phyloP scores from a whole-genome alignment of 2,888 invertebrate species.

The Ichneumon xanthorius region DNA sequence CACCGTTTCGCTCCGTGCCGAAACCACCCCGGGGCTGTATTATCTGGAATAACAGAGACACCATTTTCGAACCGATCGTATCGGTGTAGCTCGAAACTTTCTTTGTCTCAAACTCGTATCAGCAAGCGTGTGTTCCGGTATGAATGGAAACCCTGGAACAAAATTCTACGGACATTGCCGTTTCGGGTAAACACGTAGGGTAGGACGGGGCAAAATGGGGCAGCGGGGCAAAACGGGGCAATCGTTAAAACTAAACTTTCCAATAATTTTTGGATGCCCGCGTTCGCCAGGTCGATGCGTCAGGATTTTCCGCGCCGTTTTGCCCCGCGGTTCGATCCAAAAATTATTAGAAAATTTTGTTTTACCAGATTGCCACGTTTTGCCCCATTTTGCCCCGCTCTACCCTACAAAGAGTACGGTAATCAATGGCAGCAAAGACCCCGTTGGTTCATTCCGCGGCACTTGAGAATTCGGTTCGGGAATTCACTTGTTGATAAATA shows the following conservation, averaged over 20 bases:
- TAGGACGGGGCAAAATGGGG: too few species aligned
- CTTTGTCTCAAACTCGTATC: neutral
- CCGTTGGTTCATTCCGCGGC: neutral
- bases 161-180: neutral
- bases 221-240: too few species aligned
- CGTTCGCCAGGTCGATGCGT: too few species aligned
- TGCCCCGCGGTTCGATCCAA: too few species aligned
- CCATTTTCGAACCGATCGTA: constrained; percentile 1
- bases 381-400: too few species aligned
- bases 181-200: neutral
- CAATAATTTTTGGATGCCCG: too few species aligned
- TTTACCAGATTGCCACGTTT: too few species aligned
- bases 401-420: neutral
- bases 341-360: too few species aligned
- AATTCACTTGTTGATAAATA: neutral
- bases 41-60: constrained; percentile 23
- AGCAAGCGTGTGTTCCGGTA: neutral
- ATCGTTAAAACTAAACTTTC: too few species aligned
- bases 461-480: neutral
- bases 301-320: too few species aligned
- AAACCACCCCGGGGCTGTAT: constrained; percentile 16
- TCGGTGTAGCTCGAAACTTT: neutral
- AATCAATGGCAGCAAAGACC: neutral
- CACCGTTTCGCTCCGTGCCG: constrained; percentile 5
- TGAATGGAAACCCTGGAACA: neutral